These are phyloP conservation scores for Tetheella fluctuosa DNA, from an alignment of 2,888 invertebrate species.

Conservation along the genomic window DNA sequence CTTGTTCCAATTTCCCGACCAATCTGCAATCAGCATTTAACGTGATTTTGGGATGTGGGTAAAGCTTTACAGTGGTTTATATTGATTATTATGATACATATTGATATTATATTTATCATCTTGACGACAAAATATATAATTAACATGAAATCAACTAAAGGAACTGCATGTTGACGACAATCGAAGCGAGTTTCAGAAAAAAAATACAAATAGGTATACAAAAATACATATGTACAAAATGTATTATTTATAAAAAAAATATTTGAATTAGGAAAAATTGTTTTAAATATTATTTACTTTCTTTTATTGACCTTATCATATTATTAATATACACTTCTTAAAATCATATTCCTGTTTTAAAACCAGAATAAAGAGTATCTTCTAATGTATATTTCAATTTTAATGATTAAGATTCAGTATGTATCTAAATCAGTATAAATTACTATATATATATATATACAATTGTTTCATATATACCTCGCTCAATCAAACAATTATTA, in stretches of 20 bases:
- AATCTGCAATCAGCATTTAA: background rate
- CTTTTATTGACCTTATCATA: background rate
- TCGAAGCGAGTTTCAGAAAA: background rate
- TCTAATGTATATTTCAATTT: background rate
- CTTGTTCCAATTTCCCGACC: background rate
- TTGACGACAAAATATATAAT: background rate
- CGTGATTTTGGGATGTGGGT: background rate
- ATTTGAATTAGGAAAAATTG: background rate
- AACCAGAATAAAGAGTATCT: background rate
- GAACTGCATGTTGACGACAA: background rate
- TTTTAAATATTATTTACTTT: background rate
- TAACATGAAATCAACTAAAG: background rate
- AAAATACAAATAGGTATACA: background rate
- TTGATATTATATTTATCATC: background rate
- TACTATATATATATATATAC: background rate
- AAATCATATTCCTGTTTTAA: background rate
- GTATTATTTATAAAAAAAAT: background rate
- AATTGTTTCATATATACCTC: background rate
- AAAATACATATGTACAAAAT: background rate
- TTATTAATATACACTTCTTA: background rate
- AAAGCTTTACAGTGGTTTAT: background rate
- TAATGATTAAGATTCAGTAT: background rate
- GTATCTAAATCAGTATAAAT: background rate
- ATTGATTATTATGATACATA: background rate
- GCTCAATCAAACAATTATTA: background rate